phyloP scores from a whole-genome alignment of 1,140 invertebrate genomes.

The Drosophila punjabiensis region DNA sequence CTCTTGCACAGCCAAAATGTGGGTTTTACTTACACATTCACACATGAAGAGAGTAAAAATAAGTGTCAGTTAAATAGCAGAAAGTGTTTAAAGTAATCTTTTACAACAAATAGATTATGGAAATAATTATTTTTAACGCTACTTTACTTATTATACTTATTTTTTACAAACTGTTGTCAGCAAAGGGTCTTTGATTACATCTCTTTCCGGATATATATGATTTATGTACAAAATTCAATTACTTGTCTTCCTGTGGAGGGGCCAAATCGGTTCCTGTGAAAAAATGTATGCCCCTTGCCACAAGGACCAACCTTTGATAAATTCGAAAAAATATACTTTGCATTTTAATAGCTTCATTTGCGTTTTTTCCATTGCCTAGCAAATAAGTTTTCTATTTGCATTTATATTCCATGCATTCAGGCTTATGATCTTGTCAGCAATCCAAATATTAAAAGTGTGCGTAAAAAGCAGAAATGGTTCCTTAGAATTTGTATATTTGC shows the following conservation, averaged over 20 bases:
- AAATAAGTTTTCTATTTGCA: conserved; percentile 67
- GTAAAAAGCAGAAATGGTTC: conserved; percentile 12
- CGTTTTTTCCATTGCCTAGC: conserved; percentile 53
- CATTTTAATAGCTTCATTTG: conserved; percentile 78
- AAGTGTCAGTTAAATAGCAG: conserved; percentile 28
- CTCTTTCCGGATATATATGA: not conserved
- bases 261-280: not conserved
- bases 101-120: too few relatives aligned
- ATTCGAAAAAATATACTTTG: conserved; percentile 47
- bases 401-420: conserved; percentile 60
- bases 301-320: conserved; percentile 32
- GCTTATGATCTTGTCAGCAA: conserved; percentile 42
- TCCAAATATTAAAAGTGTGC: conserved; percentile 11
- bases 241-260: not conserved
- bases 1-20: conserved; percentile 30
- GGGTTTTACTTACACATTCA: conserved; percentile 15
- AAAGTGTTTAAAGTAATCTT: not conserved
- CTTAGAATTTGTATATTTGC: conserved; percentile 55
- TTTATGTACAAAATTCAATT: conserved; percentile 4
- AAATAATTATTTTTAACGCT: not conserved
- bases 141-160: not conserved
- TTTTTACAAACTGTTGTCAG: too few relatives aligned
- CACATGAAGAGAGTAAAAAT: not conserved
- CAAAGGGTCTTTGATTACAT: too few relatives aligned
- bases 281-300: conserved; percentile 4